phyloP scores from a whole-genome alignment of 92 coral and sea anemone genomes.

The Phenganax subtilis region DNA sequence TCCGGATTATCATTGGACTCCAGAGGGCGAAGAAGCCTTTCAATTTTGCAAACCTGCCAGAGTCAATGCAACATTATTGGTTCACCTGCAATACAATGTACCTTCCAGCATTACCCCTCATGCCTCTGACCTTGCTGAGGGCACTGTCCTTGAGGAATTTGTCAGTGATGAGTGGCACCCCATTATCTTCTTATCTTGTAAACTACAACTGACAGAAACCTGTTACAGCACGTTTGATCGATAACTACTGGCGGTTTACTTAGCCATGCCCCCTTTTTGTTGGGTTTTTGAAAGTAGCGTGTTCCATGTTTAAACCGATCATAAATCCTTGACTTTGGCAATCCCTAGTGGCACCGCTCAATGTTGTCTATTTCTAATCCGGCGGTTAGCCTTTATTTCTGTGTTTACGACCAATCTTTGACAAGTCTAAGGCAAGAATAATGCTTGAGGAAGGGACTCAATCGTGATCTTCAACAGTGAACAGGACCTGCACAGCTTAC shows the following conservation, averaged over 20 bases:
- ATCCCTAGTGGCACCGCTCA: too few relatives aligned
- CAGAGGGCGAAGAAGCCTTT: constrained; percentile 13
- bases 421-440: not conserved
- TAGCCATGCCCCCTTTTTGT: constrained; percentile 6
- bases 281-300: not conserved
- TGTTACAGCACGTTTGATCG: constrained; percentile 29
- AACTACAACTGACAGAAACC: not conserved
- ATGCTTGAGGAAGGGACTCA: constrained; percentile 1
- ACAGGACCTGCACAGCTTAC: constrained; percentile 2
- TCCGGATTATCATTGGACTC: not conserved
- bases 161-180: constrained; percentile 1
- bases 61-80: not conserved
- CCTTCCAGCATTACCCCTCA: constrained; percentile 20
- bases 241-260: constrained; percentile 4
- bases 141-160: constrained; percentile 3
- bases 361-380: not conserved
- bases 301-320: constrained; percentile 15
- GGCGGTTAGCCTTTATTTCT: not conserved
- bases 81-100: not conserved
- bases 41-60: constrained; percentile 10
- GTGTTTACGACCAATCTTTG: not conserved
- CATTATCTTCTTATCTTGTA: constrained; percentile 1
- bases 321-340: constrained; percentile 21
- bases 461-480: constrained; percentile 13
- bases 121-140: constrained; percentile 3